Evolutionary conservation across 2,113 vertebrate genomes (phyloP), one percentile per base, ranked within the genome.

Genomic region (Nesogale talazaci): DNA sequence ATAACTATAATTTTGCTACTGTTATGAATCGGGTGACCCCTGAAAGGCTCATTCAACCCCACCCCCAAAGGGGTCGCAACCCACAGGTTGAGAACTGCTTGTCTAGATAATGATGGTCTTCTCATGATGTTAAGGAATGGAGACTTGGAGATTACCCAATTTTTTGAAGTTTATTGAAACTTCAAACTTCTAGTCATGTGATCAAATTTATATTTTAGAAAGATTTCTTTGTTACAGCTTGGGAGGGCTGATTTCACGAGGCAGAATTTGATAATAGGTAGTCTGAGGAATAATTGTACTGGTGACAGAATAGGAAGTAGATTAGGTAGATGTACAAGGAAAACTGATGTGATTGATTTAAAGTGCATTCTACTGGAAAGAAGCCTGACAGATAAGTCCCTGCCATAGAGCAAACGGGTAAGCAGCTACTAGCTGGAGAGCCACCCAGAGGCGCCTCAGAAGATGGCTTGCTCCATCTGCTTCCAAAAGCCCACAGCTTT

Each of bases 131-230:
- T 63, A 57, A 81, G 72, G 52, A 82, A 40, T 4, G 80, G 40
- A 12, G 40, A 38, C 93, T 78, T 88, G 36, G 83, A 88, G 57
- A 65, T 86, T 52, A 52, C 46, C 46, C 9, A 52, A 12, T 2
- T 52, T 52, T 52, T 52, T 52, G 46, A 52, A 52, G 10, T 52
- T 52, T 52, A 52, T 52, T 8, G 46, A 52, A 52, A 12, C 46
- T 52, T 46, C 10, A n/a, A n/a, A n/a, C 42, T 46, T 52, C 75
- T 95, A 87, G 14, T 93, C 81, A 75, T 27, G 11, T 61, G 20
- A 40, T 83, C 27, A 94, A 36, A 77, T 83, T 88, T 83, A 36
- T 59, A 72, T 80, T 86, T 94, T 93, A 90, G 78, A 89, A 90
- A 75, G 27, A 59, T 65, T 57, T 80, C 14, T 89, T 94, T 89